Percentiles rank a stretch among this genome's conserved stretches.
These are phyloP conservation scores for Xiphophorus birchmanni DNA, from an alignment of 2,797 vertebrate genomes.

Conservation along the genomic window DNA sequence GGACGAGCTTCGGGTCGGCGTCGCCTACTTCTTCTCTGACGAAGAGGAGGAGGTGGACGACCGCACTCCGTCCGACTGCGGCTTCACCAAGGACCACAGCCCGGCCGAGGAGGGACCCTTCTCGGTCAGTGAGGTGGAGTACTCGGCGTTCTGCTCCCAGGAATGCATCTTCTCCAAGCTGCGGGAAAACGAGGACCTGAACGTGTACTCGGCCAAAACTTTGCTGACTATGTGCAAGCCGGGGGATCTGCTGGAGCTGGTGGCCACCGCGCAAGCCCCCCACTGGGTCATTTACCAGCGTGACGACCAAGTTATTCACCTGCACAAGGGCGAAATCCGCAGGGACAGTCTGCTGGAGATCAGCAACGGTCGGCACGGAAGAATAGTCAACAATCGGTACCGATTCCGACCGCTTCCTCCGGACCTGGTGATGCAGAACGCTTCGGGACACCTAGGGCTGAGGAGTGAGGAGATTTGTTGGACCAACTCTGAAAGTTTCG, in stretches of 20 bases:
- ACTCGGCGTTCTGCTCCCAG: slow-evolving; percentile 95
- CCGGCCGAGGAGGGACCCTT: slow-evolving; percentile 85
- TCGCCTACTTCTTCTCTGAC: slow-evolving; percentile 99
- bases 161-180: slow-evolving; percentile 99
- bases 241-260: slow-evolving; percentile 96
- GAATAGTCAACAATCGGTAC: slow-evolving; percentile 97
- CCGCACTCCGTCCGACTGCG: slow-evolving; percentile 92
- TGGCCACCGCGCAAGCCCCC: slow-evolving; percentile 86
- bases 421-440: slow-evolving; percentile 98
- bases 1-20: slow-evolving; percentile 98
- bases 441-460: slow-evolving; percentile 93
- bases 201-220: slow-evolving; percentile 89
- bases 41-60: slow-evolving; percentile 99
- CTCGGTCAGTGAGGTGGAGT: slow-evolving; percentile 92
- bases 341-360: slow-evolving; percentile 94
- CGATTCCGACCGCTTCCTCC: slow-evolving; percentile 94
- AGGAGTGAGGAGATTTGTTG: slow-evolving; percentile 95
- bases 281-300: slow-evolving; percentile 97
- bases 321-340: slow-evolving; percentile 96
- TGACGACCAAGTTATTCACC: slow-evolving; percentile 92
- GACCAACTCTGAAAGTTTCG: slow-evolving; percentile 99
- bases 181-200: slow-evolving; percentile 92
- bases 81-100: slow-evolving; percentile 87
- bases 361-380: slow-evolving; percentile 89
- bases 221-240: slow-evolving; percentile 95